phyloP scores from a whole-genome alignment of 2,797 vertebrate genomes.

The Prionace glauca region DNA sequence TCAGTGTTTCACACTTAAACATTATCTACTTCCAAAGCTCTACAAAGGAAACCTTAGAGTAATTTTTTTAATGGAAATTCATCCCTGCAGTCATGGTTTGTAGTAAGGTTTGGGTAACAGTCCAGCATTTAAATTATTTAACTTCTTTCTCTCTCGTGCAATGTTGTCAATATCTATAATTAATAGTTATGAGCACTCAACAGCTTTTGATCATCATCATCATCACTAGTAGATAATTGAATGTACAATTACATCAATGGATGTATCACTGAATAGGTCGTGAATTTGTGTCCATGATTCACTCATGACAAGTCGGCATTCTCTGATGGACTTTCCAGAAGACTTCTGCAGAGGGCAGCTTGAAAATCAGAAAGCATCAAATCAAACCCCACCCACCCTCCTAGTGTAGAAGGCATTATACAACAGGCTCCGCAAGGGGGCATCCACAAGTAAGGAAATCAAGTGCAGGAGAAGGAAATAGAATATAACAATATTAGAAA shows the following conservation, averaged over 20 bases:
- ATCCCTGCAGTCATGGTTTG: neutral
- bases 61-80: neutral
- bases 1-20: neutral
- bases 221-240: neutral
- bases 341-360: neutral
- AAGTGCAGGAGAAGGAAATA: neutral
- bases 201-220: neutral
- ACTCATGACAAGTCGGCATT: neutral
- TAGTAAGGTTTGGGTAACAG: neutral
- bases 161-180: neutral
- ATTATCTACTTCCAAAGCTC: neutral
- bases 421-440: too few relatives aligned
- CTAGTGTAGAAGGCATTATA: neutral
- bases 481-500: neutral
- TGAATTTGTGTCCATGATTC: neutral
- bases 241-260: neutral
- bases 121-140: neutral
- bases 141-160: neutral
- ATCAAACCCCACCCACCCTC: neutral
- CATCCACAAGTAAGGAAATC: neutral
- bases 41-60: neutral
- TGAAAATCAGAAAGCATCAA: slow-evolving; percentile 13
- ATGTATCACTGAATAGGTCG: neutral
- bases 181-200: neutral
- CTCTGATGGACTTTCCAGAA: neutral